A percentile compares a stretch with the other conserved stretches of the same genome.
Conservation (phyloP, 2,113 vertebrate genomes). For the Oostethus manadensis region DNA sequence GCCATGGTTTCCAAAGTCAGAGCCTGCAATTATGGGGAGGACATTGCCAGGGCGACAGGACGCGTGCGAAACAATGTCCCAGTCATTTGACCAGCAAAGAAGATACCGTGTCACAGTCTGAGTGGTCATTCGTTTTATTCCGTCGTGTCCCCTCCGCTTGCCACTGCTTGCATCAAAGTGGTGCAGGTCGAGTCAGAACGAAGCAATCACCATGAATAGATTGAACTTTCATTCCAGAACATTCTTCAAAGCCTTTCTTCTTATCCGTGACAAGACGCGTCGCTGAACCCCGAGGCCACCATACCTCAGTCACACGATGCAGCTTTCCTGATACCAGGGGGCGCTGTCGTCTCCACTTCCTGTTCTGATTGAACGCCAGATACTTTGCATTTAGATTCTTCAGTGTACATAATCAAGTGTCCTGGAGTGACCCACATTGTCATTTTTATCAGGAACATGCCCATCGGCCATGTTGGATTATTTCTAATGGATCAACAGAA, state of each 20-base stretch:
- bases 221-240: not conserved
- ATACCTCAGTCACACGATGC: not conserved
- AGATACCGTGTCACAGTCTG: too few relatives aligned
- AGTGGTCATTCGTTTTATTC: not conserved
- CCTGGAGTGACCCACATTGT: not conserved
- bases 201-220: not conserved
- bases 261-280: not conserved
- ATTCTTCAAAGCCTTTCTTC: not conserved
- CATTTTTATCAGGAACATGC: not conserved
- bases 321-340: not conserved
- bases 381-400: too few relatives aligned
- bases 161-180: slow-evolving; percentile 3
- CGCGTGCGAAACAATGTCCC: too few relatives aligned
- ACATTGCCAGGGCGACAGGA: too few relatives aligned
- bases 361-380: too few relatives aligned
- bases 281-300: not conserved
- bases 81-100: too few relatives aligned
- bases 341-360: not conserved
- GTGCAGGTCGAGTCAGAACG: not conserved
- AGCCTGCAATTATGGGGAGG: too few relatives aligned
- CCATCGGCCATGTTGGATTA: not conserved
- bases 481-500: not conserved
- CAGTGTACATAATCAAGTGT: not conserved
- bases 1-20: too few relatives aligned
- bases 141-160: not conserved